These are phyloP conservation scores for Mesoligia furuncula DNA, from an alignment of 2,888 invertebrate genomes.

Conservation along the genomic window DNA sequence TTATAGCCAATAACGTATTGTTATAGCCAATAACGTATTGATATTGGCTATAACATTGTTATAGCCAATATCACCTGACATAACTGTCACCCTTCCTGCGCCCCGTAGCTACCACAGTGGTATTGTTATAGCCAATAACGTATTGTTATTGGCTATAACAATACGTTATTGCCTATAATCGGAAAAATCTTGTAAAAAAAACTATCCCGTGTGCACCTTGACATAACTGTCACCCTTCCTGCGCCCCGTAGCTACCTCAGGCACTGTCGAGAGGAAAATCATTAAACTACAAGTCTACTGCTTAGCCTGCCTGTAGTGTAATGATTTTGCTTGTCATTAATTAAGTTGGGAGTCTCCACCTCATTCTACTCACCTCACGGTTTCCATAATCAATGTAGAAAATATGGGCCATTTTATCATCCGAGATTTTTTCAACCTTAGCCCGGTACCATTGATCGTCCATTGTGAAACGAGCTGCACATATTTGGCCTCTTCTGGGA, in stretches of 20 bases:
- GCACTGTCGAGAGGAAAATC: background rate
- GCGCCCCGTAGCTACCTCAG: too few species aligned
- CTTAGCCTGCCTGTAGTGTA: background rate
- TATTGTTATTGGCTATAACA: too few species aligned
- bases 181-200: background rate
- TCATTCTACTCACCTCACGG: conserved; percentile 91
- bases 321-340: conserved; percentile 9
- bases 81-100: too few species aligned
- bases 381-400: conserved; percentile 99
- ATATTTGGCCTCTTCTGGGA: conserved; percentile 96
- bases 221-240: background rate
- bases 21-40: too few species aligned
- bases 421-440: conserved; percentile 95
- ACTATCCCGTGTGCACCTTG: background rate
- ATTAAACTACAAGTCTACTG: background rate
- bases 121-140: too few species aligned
- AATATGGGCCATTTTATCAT: conserved; percentile 93
- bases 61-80: too few species aligned
- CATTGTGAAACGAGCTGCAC: conserved; percentile 96
- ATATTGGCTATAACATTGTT: too few species aligned
- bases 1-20: too few species aligned
- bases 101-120: too few species aligned
- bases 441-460: conserved; percentile 99
- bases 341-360: background rate
- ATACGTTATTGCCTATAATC: too few species aligned